Conservation (phyloP, 2,797 vertebrate species). For the Cercopithecus neglectus region DNA sequence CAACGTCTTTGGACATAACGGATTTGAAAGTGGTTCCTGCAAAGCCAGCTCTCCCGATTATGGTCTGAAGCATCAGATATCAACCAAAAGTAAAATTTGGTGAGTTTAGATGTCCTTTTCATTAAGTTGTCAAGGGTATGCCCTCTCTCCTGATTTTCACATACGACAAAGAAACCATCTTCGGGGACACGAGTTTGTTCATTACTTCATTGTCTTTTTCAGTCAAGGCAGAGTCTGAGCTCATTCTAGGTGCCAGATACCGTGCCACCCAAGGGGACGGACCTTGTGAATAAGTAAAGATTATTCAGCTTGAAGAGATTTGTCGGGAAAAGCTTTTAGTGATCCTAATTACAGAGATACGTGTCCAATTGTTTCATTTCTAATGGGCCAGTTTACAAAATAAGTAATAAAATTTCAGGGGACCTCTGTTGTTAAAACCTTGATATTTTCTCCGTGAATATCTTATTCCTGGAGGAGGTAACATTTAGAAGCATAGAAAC, state of each 20-base stretch:
- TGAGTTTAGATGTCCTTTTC: neutral
- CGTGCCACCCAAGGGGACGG: accelerated
- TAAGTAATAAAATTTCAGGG: neutral
- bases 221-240: neutral
- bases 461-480: constrained; percentile 19
- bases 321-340: neutral
- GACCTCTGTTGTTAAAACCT: neutral
- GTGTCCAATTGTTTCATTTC: neutral
- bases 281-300: neutral
- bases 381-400: neutral
- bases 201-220: neutral
- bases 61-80: neutral
- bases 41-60: neutral
- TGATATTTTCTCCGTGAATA: neutral
- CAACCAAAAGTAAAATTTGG: neutral
- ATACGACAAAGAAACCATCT: neutral
- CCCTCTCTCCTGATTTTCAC: neutral
- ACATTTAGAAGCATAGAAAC: neutral
- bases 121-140: neutral
- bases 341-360: neutral
- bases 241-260: neutral
- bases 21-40: neutral
- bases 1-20: too few relatives aligned
- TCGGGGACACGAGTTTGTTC: too few relatives aligned
- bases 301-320: accelerated